Evolutionary conservation across 2,797 vertebrate genomes (phyloP).

Genomic region (Holocentrus rufus): DNA sequence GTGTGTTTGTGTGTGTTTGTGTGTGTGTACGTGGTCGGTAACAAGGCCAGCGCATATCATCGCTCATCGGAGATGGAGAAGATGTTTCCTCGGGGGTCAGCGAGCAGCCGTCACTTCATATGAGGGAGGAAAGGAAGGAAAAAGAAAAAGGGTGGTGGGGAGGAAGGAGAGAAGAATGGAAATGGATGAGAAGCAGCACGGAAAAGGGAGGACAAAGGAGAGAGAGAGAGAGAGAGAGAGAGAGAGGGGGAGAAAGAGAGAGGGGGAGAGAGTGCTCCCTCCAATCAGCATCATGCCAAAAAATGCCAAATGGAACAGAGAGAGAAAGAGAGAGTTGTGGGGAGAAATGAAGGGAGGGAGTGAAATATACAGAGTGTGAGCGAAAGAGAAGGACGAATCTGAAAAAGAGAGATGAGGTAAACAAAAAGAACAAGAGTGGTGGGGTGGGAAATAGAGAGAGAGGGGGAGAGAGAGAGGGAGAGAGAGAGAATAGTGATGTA

Average conservation of each 20-base stretch:
- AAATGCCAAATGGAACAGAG: constrained; percentile 1
- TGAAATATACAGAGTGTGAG: constrained; percentile 7
- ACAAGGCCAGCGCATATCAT: constrained; percentile 62
- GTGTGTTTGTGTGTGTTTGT: constrained; percentile 11
- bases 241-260: not conserved
- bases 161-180: not conserved
- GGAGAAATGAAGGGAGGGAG: constrained; percentile 8
- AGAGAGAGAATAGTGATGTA: constrained; percentile 20
- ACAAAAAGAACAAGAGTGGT: too few species aligned
- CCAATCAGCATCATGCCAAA: constrained; percentile 8
- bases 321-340: not conserved
- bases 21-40: constrained; percentile 9
- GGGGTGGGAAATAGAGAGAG: not conserved
- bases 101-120: constrained; percentile 65
- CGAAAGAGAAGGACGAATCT: constrained; percentile 2
- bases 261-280: constrained; percentile 5
- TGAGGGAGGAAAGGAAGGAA: constrained; percentile 49
- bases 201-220: not conserved
- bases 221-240: too few species aligned
- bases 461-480: constrained; percentile 15
- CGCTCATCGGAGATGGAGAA: constrained; percentile 53
- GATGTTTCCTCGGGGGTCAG: constrained; percentile 66
- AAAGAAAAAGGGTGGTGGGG: constrained; percentile 15
- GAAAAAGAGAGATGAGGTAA: too few species aligned
- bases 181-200: constrained; percentile 39